phyloP scores from a whole-genome alignment of 2,888 invertebrate species.

The Spialia ferax region DNA sequence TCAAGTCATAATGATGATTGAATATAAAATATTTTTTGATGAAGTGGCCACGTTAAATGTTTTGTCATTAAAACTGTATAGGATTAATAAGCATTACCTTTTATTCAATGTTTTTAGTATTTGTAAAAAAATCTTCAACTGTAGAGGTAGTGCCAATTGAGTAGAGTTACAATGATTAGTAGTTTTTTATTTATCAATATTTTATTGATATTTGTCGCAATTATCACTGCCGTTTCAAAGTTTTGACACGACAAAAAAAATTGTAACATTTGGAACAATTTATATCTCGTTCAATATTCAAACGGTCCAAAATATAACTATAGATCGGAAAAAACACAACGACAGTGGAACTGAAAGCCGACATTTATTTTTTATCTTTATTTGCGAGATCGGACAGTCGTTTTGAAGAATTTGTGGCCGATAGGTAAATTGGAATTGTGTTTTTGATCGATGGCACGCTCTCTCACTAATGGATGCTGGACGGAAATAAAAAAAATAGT shows the following conservation, averaged over 20 bases:
- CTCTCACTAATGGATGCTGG: conserved; percentile 49
- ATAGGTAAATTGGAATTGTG: conserved; percentile 82
- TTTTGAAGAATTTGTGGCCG: conserved; percentile 82
- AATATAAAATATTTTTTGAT: neutral
- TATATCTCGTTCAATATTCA: conserved; percentile 23
- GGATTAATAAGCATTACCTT: too few species aligned
- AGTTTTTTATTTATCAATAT: too few species aligned
- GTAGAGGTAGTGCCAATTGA: too few species aligned
- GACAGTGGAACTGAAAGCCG: conserved; percentile 47
- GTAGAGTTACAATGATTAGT: too few species aligned
- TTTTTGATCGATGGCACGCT: conserved; percentile 72
- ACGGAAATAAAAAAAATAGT: conserved; percentile 45
- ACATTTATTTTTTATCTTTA: conserved; percentile 72
- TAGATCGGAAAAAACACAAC: conserved; percentile 56
- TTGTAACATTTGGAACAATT: conserved; percentile 12
- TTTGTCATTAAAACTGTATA: too few species aligned
- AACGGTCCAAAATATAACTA: conserved; percentile 59
- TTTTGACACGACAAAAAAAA: conserved; percentile 22
- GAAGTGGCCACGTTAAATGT: neutral
- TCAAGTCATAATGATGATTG: neutral
- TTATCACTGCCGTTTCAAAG: neutral
- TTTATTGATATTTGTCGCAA: too few species aligned
- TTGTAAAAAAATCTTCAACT: too few species aligned
- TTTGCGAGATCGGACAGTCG: conserved; percentile 65
- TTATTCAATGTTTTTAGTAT: neutral